phyloP scores from a whole-genome alignment of 2,113 vertebrate genomes.

The Dissostichus mawsoni region DNA sequence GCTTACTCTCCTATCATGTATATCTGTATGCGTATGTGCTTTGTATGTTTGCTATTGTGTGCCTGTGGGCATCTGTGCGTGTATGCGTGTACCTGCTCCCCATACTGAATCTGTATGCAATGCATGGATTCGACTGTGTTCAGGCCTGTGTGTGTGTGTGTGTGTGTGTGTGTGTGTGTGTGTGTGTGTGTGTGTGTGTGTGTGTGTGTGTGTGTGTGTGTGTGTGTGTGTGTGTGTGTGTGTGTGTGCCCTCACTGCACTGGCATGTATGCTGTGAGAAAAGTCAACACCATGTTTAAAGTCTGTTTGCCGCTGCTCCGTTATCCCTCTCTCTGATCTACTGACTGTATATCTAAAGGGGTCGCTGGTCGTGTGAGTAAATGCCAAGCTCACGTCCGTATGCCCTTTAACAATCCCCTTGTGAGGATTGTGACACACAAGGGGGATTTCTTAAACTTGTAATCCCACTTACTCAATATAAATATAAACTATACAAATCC shows the following conservation, averaged over 20 bases:
- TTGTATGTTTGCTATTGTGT: conserved; percentile 26
- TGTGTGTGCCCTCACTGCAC: conserved; percentile 8
- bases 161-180: no score
- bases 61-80: conserved; percentile 13
- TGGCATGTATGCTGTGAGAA: conserved; percentile 54
- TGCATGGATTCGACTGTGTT: conserved; percentile 5
- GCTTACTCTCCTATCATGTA: conserved; percentile 22
- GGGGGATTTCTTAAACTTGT: conserved; percentile 28
- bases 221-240: conserved; percentile 3
- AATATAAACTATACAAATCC: background rate
- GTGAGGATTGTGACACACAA: conserved; percentile 29
- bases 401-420: conserved; percentile 66
- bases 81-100: conserved; percentile 1
- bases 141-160: conserved; percentile 1
- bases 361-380: conserved; percentile 60
- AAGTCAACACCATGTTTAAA: conserved; percentile 75
- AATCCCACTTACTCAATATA: background rate
- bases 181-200: background rate
- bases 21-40: conserved; percentile 22
- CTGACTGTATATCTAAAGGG: conserved; percentile 49
- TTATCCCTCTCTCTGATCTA: conserved; percentile 48
- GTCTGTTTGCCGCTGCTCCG: conserved; percentile 51
- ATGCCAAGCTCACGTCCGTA: conserved; percentile 55
- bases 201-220: conserved; percentile 21
- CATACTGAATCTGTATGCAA: conserved; percentile 8